Base-by-base conservation (phyloP, 2,113 vertebrate genomes). In the Ornithorhynchus anatinus region DNA sequence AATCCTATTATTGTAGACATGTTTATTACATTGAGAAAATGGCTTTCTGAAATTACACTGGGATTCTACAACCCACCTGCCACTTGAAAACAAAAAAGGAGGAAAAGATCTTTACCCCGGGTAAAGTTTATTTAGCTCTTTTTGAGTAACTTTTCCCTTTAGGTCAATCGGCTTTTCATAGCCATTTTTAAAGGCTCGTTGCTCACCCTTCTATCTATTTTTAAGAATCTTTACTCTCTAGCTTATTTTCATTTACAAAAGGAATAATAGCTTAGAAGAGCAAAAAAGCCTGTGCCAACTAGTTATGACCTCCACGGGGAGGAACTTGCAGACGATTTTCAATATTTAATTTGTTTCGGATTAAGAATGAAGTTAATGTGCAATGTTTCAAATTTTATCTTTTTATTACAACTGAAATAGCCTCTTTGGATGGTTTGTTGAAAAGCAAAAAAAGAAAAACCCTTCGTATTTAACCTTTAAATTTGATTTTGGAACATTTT, bases 31-130 rank as follows among this genome's bases (percentile, higher is more conserved):
- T 44, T 79, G 65, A 72, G 38, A 82, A 84, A 86, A 86, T 53
- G 69, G 42, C 27, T 85, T 67, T 75, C 67, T 75, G 78, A 88
- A 88, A 88, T 85, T 81, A 81, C 75, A 77, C 16, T 72, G 69
- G 51, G 77, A 83, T 81, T 52, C 66, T 72, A 56, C 42, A 75
- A 36, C 57, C 67, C 56, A 69, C 71, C 69, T 73, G 80, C 69
- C 8, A 38, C 29, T 80, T 68, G 48, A 48, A 65, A 84, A 81
- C 58, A 63, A 62, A 86, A 68, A 53, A 17, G 23, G 71, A 59
- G 50, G 76, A 72, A 51, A 50, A 31, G 52, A 60, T 77, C 58
- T 45, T 5, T 52, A 52, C 66, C 44, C 42, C 54, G 38, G 74
- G 68, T 59, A 53, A 61, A 86, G 68, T 74, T 71, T 14, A 7